A percentile compares a stretch with the other conserved stretches of the same genome.
Evolutionary conservation across 2,888 invertebrate genomes (phyloP).

Genomic region (Deilephila elpenor): DNA sequence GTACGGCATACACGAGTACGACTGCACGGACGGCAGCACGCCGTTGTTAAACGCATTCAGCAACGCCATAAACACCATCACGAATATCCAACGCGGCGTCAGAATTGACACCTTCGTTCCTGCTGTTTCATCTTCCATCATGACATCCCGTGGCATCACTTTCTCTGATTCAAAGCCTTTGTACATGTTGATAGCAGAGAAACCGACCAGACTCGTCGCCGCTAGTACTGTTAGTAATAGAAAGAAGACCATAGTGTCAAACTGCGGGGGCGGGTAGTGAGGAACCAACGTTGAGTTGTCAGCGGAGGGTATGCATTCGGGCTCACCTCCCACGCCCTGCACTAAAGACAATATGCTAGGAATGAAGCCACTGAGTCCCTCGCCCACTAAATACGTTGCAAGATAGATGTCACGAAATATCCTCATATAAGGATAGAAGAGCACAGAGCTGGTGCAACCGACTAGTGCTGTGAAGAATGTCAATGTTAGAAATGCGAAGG

Average conservation of each 20-base stretch:
- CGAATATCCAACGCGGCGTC: constrained; percentile 59
- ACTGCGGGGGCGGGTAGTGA: constrained; percentile 82
- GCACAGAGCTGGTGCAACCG: constrained; percentile 93
- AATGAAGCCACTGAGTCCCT: constrained; percentile 91
- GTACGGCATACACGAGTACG: constrained; percentile 93
- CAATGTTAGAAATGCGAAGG: constrained; percentile 85
- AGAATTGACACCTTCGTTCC: constrained; percentile 81
- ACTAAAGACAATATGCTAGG: constrained; percentile 91
- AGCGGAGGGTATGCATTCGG: constrained; percentile 75
- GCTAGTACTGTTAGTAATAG: constrained; percentile 86
- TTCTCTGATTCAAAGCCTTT: constrained; percentile 67
- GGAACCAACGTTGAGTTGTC: constrained; percentile 59
- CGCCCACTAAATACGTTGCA: constrained; percentile 93
- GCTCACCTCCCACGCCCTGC: constrained; percentile 90
- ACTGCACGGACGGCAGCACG: constrained; percentile 91
- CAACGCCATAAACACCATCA: constrained; percentile 72
- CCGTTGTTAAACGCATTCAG: constrained; percentile 91
- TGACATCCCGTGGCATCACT: constrained; percentile 64
- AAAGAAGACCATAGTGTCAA: constrained; percentile 87
- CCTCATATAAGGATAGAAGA: constrained; percentile 94
- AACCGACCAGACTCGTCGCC: constrained; percentile 86
- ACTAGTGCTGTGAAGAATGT: constrained; percentile 88
- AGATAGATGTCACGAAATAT: constrained; percentile 90
- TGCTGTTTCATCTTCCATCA: constrained; percentile 83
- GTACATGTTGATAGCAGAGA: constrained; percentile 81